These are phyloP conservation scores for Parauchenoglanis punctatus DNA, from an alignment of 2,797 vertebrate species.

Conservation along the genomic window DNA sequence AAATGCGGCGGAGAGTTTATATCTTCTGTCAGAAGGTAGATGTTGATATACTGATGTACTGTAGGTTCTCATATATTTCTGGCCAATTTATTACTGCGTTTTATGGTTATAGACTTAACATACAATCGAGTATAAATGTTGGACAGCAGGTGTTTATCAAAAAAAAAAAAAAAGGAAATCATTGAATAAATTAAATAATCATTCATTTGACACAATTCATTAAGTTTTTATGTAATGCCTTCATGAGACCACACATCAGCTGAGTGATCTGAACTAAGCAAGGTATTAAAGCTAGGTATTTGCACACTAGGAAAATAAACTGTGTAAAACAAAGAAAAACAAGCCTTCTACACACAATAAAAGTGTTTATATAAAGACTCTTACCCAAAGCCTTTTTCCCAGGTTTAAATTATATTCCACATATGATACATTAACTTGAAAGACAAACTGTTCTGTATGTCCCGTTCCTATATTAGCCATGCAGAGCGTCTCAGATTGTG, in stretches of 20 bases:
- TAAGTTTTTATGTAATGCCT: not conserved
- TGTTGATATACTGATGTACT: not conserved
- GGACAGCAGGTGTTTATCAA: not conserved
- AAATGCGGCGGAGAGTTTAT: not conserved
- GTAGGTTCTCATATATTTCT: not conserved
- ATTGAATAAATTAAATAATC: not conserved
- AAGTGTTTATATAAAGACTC: not conserved
- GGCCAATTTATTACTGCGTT: not conserved
- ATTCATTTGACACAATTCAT: not conserved
- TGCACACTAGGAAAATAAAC: not conserved
- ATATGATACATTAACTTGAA: not conserved
- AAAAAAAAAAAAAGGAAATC: not conserved
- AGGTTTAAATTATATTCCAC: not conserved
- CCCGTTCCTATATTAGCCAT: not conserved
- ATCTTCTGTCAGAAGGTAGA: not conserved
- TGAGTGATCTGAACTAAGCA: not conserved
- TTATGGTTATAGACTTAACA: not conserved
- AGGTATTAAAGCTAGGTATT: not conserved
- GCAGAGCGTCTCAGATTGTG: not conserved
- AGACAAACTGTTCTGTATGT: constrained; percentile 1
- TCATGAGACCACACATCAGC: not conserved
- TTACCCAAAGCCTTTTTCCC: not conserved
- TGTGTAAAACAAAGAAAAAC: not conserved
- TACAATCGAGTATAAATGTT: not conserved
- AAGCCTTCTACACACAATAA: not conserved